Conservation (phyloP, 2,797 vertebrate species). For the Thalassophryne amazonica region DNA sequence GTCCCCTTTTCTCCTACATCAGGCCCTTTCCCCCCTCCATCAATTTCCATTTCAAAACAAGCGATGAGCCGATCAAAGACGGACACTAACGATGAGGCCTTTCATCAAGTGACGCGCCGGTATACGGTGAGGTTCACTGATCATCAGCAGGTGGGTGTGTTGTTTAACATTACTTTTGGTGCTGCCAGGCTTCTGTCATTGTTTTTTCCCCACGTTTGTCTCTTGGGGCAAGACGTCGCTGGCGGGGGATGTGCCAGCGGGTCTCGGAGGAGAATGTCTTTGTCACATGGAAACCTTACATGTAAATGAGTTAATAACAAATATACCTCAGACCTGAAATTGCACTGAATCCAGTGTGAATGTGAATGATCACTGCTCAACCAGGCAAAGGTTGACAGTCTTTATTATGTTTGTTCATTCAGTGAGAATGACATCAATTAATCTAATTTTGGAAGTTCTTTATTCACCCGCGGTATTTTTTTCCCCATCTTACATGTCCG, state of each 20-base stretch:
- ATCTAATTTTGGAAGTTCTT: too few species aligned
- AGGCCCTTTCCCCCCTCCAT: conserved; percentile 56
- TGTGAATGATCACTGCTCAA: too few species aligned
- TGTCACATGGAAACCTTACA: conserved; percentile 60
- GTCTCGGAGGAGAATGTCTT: conserved; percentile 68
- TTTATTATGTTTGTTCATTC: too few species aligned
- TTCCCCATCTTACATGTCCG: too few species aligned
- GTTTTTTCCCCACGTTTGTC: conserved; percentile 72
- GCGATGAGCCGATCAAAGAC: conserved; percentile 74
- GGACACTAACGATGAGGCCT: conserved; percentile 76
- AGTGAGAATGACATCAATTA: too few species aligned
- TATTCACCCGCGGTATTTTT: too few species aligned
- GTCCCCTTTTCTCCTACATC: conserved; percentile 66
- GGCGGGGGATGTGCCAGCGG: conserved; percentile 62
- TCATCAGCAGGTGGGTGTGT: conserved; percentile 68
- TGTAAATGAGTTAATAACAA: conserved; percentile 51
- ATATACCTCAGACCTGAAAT: conserved; percentile 26
- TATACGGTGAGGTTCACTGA: conserved; percentile 65
- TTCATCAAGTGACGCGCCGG: conserved; percentile 72
- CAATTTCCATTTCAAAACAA: conserved; percentile 83
- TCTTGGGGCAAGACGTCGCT: conserved; percentile 68
- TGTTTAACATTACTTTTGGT: conserved; percentile 51
- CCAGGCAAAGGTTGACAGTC: too few species aligned
- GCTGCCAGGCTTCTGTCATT: conserved; percentile 65
- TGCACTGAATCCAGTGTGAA: conserved; percentile 15